A percentile compares a stretch with the other conserved stretches of the same genome.
Evolutionary conservation across 2,888 invertebrate genomes (phyloP).

Genomic region (Coleophora deauratella): DNA sequence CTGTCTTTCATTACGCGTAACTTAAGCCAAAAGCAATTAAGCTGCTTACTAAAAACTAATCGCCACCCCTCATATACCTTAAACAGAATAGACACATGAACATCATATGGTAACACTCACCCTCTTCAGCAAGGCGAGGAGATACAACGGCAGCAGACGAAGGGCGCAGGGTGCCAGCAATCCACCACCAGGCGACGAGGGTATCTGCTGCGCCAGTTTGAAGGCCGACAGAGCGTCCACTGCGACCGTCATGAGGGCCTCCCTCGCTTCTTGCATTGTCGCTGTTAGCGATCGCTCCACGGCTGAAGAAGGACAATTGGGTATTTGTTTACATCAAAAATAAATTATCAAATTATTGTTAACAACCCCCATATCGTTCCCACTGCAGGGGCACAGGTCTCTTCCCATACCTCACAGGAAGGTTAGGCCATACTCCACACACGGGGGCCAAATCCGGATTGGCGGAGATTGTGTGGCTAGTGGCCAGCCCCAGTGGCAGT

Average conservation of each 20-base stretch:
- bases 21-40: too few species aligned
- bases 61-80: conserved; percentile 84
- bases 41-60: too few species aligned
- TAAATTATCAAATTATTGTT: too few species aligned
- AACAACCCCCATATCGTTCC: too few species aligned
- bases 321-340: neutral
- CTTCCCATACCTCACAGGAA: too few species aligned
- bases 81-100: too few species aligned
- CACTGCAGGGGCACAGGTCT: too few species aligned
- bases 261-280: conserved; percentile 93
- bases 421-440: too few species aligned
- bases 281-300: conserved; percentile 92
- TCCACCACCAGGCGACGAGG: conserved; percentile 60
- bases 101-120: conserved; percentile 54
- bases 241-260: conserved; percentile 96
- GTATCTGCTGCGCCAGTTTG: conserved; percentile 74
- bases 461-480: too few species aligned
- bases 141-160: conserved; percentile 88
- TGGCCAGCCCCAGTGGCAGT: too few species aligned
- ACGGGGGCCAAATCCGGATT: too few species aligned
- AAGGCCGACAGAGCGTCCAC: conserved; percentile 81
- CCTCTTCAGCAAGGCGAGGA: conserved; percentile 91
- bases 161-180: conserved; percentile 86
- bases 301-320: conserved; percentile 61
- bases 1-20: too few species aligned